A percentile compares a stretch with the other conserved stretches of the same genome.
Evolutionary conservation across 2,797 vertebrate genomes (phyloP).

Genomic region (Semaprochilodus insignis): DNA sequence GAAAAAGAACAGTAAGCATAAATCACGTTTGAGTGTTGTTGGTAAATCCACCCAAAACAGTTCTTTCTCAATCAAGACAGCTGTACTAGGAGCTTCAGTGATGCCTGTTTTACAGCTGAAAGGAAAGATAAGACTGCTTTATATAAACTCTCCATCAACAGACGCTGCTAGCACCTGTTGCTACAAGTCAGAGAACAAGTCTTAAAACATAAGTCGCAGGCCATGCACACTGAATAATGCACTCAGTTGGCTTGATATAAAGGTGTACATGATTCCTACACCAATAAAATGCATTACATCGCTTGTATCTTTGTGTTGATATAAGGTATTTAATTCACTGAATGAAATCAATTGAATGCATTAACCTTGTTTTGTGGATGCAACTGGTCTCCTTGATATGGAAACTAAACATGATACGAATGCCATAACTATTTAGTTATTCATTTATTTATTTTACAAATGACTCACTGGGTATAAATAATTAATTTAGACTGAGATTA

Average conservation of each 20-base stretch:
- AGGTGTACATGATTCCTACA: too few species aligned
- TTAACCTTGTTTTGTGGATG: background rate
- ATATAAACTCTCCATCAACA: conserved; percentile 8
- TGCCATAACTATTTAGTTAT: too few species aligned
- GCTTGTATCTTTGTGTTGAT: too few species aligned
- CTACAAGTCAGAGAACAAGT: background rate
- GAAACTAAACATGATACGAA: background rate
- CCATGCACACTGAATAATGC: background rate
- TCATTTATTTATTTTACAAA: background rate
- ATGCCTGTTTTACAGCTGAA: background rate
- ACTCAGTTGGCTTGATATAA: too few species aligned
- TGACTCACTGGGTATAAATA: conserved; percentile 1
- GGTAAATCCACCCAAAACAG: conserved; percentile 8
- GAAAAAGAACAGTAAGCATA: conserved; percentile 67
- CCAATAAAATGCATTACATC: too few species aligned
- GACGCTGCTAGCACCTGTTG: background rate
- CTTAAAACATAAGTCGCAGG: background rate
- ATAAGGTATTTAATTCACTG: background rate
- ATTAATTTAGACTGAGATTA: conserved; percentile 26
- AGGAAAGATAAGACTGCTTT: conserved; percentile 8
- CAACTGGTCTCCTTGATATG: background rate
- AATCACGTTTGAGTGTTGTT: conserved; percentile 28
- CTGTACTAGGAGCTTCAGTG: background rate
- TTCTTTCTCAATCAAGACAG: conserved; percentile 3
- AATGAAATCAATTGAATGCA: background rate